Percentiles rank a stretch among this genome's conserved stretches.
These are phyloP conservation scores for Laticauda colubrina DNA, from an alignment of 2,113 vertebrate genomes.

Conservation along the genomic window DNA sequence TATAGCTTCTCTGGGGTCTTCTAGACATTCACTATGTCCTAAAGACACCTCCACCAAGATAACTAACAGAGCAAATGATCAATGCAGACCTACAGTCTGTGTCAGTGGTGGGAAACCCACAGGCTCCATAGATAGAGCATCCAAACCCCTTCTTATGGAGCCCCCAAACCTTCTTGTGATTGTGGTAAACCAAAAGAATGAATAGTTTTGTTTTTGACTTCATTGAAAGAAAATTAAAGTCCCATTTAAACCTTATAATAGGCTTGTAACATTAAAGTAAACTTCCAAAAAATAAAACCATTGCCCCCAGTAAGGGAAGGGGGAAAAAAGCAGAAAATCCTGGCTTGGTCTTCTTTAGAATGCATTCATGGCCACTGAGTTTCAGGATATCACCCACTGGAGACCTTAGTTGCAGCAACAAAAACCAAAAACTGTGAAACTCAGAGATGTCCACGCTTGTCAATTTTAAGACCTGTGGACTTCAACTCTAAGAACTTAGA, in stretches of 20 bases:
- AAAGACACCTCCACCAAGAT: neutral
- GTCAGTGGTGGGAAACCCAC: neutral
- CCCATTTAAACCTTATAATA: neutral
- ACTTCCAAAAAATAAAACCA: neutral
- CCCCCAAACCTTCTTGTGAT: neutral
- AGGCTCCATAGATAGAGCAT: neutral
- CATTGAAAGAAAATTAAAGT: neutral
- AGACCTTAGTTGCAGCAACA: neutral
- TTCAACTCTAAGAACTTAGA: neutral
- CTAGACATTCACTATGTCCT: neutral
- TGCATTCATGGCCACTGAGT: neutral
- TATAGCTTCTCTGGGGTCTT: neutral
- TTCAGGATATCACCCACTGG: neutral
- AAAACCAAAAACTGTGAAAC: neutral
- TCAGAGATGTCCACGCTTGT: neutral
- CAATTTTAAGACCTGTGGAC: neutral
- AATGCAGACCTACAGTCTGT: neutral
- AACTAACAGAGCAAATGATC: neutral
- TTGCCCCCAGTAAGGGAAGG: neutral
- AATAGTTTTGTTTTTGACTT: neutral
- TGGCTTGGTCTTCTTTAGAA: neutral
- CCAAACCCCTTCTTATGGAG: neutral
- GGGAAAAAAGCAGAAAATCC: neutral
- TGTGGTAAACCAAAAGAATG: neutral
- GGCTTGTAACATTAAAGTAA: neutral